Evolutionary conservation across 2,888 invertebrate species (phyloP).

Genomic region (Lochmaea crataegi): DNA sequence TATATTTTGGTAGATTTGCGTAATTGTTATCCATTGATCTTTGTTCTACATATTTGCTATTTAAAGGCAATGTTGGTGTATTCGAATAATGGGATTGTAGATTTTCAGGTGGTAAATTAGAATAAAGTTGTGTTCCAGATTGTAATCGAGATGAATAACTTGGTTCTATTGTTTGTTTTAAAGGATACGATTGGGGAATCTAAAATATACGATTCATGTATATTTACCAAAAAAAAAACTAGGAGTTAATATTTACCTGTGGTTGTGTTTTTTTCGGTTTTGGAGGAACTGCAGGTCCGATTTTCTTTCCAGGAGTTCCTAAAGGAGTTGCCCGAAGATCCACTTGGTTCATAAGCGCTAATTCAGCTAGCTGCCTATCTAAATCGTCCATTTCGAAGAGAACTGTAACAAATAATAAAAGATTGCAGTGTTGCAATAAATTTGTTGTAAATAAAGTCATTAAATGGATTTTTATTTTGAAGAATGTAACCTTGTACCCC

Average conservation of each 20-base stretch:
- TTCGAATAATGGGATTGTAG: conserved; percentile 60
- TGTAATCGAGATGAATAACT: conserved; percentile 79
- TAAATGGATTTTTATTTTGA: conserved; percentile 25
- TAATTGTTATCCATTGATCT: conserved; percentile 51
- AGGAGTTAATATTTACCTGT: conserved; percentile 63
- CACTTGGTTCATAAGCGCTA: conserved; percentile 71
- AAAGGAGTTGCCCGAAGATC: conserved; percentile 59
- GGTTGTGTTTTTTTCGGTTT: conserved; percentile 78
- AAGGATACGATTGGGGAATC: conserved; percentile 82
- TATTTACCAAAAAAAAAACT: neutral
- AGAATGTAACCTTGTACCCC: conserved; percentile 6
- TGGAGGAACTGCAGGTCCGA: conserved; percentile 84
- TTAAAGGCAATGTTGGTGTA: conserved; percentile 52
- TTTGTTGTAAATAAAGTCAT: conserved; percentile 30
- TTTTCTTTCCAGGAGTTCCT: conserved; percentile 69
- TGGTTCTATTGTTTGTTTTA: conserved; percentile 78
- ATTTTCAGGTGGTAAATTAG: conserved; percentile 62
- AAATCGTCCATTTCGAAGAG: conserved; percentile 69
- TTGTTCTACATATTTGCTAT: conserved; percentile 43
- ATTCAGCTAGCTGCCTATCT: conserved; percentile 77
- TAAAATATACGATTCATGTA: conserved; percentile 58
- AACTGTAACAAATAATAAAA: neutral
- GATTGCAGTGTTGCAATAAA: neutral
- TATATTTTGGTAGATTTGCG: conserved; percentile 51
- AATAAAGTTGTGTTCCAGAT: conserved; percentile 63